Evolutionary conservation across 2,888 invertebrate species (phyloP).

Genomic region (Seira ritae): DNA sequence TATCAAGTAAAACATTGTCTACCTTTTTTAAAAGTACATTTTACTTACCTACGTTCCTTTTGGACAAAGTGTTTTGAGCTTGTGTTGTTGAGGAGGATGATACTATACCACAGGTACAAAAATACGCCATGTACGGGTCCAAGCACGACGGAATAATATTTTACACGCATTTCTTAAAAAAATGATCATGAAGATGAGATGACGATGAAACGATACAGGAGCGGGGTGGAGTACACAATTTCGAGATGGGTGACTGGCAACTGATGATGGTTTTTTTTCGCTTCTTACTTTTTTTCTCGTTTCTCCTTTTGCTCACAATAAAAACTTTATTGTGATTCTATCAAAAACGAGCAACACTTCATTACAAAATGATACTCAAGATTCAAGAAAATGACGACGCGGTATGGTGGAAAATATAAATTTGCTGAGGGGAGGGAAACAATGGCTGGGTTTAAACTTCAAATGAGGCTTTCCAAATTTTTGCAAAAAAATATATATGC

Average conservation of each 20-base stretch:
- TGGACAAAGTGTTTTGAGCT: too few relatives aligned
- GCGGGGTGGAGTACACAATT: slow-evolving; percentile 58
- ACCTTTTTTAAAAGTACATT: slow-evolving; percentile 29
- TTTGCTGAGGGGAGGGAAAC: slow-evolving; percentile 18
- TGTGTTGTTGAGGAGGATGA: too few relatives aligned
- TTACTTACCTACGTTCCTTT: background rate
- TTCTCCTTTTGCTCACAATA: slow-evolving; percentile 48
- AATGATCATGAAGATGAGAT: slow-evolving; percentile 22
- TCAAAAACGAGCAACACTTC: slow-evolving; percentile 33
- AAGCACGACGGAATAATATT: slow-evolving; percentile 2
- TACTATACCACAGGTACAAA: too few relatives aligned
- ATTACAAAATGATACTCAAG: too few relatives aligned
- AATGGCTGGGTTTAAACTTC: too few relatives aligned
- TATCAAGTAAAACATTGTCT: slow-evolving; percentile 39
- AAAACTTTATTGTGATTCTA: slow-evolving; percentile 57
- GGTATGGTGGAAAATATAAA: background rate
- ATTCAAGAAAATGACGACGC: slow-evolving; percentile 31
- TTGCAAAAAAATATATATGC: slow-evolving; percentile 11
- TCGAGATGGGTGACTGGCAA: slow-evolving; percentile 61
- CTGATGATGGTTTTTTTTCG: slow-evolving; percentile 40
- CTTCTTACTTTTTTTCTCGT: slow-evolving; percentile 31
- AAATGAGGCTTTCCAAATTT: slow-evolving; percentile 9
- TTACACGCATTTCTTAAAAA: slow-evolving; percentile 40
- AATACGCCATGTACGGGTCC: background rate
- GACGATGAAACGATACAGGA: slow-evolving; percentile 41